phyloP scores from a whole-genome alignment of 2,113 vertebrate species.

The Phyllostomus hastatus region DNA sequence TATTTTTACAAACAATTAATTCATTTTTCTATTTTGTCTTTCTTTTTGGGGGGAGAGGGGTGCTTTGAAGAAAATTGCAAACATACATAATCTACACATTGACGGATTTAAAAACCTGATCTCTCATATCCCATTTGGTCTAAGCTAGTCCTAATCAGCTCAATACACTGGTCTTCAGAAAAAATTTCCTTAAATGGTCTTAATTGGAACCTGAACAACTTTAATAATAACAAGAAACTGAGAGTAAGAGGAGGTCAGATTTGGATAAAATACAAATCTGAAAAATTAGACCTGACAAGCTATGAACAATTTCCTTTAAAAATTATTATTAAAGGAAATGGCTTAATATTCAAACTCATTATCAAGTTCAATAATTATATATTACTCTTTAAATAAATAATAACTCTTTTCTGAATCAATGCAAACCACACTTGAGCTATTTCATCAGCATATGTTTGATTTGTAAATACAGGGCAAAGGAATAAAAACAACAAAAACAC shows the following conservation, averaged over 20 bases:
- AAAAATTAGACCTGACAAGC: slow-evolving; percentile 62
- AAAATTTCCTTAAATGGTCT: slow-evolving; percentile 43
- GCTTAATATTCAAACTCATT: slow-evolving; percentile 77
- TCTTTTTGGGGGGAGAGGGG: too few relatives aligned
- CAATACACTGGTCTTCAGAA: slow-evolving; percentile 31
- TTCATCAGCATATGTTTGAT: slow-evolving; percentile 48
- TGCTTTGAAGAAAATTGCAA: not conserved
- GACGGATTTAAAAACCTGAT: not conserved
- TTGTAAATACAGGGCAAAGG: slow-evolving; percentile 59
- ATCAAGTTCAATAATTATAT: slow-evolving; percentile 65
- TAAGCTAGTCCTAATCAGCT: not conserved
- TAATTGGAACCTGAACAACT: slow-evolving; percentile 14
- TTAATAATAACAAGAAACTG: slow-evolving; percentile 36
- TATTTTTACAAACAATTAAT: not conserved
- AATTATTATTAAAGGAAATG: slow-evolving; percentile 76
- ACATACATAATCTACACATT: not conserved
- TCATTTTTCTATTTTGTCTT: not conserved
- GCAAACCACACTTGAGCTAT: slow-evolving; percentile 25
- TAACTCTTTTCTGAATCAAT: slow-evolving; percentile 21
- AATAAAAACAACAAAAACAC: slow-evolving; percentile 62
- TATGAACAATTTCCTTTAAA: slow-evolving; percentile 59
- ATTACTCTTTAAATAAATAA: slow-evolving; percentile 73
- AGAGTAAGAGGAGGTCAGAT: slow-evolving; percentile 21
- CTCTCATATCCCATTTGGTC: not conserved
- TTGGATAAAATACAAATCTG: slow-evolving; percentile 57